Conservation (phyloP, 2,113 vertebrate genomes). For the Petromus typicus region DNA sequence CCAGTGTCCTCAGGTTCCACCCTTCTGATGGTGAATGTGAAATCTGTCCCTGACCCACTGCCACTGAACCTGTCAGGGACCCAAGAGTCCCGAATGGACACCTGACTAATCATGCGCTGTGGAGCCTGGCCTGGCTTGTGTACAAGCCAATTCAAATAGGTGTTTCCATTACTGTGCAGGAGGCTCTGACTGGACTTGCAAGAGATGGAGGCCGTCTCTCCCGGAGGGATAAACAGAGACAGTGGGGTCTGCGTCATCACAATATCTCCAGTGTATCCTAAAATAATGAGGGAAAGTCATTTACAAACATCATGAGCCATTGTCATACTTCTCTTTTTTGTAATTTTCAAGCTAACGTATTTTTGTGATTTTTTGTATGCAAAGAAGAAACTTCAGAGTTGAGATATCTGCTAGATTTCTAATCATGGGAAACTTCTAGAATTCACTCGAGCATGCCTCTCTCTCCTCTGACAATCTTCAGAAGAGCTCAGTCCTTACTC, state of each 20-base stretch:
- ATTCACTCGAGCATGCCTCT: too few relatives aligned
- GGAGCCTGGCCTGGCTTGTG: neutral
- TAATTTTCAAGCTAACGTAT: neutral
- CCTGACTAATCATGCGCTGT: neutral
- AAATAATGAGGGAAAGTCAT: neutral
- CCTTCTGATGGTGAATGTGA: neutral
- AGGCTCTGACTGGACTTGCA: neutral
- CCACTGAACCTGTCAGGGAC: neutral
- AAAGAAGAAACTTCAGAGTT: too few relatives aligned
- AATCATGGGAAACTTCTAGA: too few relatives aligned
- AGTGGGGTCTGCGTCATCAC: neutral
- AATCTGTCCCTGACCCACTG: neutral
- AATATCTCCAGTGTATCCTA: neutral
- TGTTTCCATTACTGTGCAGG: neutral
- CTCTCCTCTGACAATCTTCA: too few relatives aligned
- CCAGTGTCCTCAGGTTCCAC: neutral
- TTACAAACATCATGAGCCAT: neutral
- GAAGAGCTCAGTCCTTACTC: too few relatives aligned
- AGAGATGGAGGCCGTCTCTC: neutral
- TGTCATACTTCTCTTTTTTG: neutral
- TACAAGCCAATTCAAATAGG: neutral
- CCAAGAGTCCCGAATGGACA: neutral
- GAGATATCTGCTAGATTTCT: too few relatives aligned
- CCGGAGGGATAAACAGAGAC: neutral
- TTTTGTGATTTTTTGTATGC: too few relatives aligned